Percentiles rank a stretch among this genome's conserved stretches.
Evolutionary conservation across 2,888 invertebrate genomes (phyloP).

Genomic region (Diachrysia chrysitis): DNA sequence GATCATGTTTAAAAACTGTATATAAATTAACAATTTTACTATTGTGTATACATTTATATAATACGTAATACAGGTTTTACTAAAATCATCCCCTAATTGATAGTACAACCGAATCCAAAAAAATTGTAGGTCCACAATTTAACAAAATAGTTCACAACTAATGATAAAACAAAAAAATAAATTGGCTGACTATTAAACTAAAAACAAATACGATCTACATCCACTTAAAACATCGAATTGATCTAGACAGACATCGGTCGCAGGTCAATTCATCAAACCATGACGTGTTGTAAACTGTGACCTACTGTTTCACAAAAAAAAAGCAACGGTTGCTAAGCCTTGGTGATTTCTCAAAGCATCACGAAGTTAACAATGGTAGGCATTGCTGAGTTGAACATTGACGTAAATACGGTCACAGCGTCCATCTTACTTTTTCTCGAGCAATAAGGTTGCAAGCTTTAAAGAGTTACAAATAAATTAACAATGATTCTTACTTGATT

Average conservation of each 20-base stretch:
- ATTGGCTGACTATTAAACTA: neutral
- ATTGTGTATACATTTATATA: no score
- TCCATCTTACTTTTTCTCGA: constrained; percentile 20
- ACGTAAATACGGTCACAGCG: constrained; percentile 47
- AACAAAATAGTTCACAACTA: neutral
- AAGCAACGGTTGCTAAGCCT: constrained; percentile 67
- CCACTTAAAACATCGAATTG: constrained; percentile 59
- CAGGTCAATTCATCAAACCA: constrained; percentile 76
- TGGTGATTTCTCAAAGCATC: constrained; percentile 74
- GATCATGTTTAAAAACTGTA: no score
- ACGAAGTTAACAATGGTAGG: constrained; percentile 65
- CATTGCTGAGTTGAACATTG: constrained; percentile 29
- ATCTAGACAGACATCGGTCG: constrained; percentile 66
- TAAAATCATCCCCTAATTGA: no score
- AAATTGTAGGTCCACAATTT: no score
- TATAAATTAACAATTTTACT: no score
- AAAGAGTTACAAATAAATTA: constrained; percentile 8
- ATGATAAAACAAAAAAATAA: constrained; percentile 16
- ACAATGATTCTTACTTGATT: neutral
- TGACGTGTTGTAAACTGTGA: constrained; percentile 79
- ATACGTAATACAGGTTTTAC: no score
- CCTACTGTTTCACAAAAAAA: constrained; percentile 75
- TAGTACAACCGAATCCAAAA: no score
- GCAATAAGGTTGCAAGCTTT: constrained; percentile 27
- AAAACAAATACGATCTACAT: constrained; percentile 19